Conservation (phyloP, 2,113 vertebrate genomes). For the Megalops atlanticus region DNA sequence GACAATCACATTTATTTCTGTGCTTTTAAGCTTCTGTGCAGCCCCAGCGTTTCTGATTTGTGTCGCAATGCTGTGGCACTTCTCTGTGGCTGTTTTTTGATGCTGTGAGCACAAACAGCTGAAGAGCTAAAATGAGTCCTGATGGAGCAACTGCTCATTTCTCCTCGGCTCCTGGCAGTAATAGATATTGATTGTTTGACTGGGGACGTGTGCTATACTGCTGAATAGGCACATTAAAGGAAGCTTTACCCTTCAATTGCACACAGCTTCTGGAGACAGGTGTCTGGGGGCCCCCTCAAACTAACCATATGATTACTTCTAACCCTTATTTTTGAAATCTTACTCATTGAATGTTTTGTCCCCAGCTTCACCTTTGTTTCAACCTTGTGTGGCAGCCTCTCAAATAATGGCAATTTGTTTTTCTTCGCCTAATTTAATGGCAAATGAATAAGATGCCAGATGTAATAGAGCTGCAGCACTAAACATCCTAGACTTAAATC, state of each 20-base stretch:
- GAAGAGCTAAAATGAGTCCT: constrained; percentile 34
- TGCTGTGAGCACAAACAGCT: constrained; percentile 33
- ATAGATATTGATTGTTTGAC: constrained; percentile 58
- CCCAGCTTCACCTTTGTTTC: neutral
- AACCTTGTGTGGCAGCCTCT: neutral
- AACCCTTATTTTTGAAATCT: neutral
- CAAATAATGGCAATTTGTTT: neutral
- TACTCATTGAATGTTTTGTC: neutral
- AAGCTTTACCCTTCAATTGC: constrained; percentile 2
- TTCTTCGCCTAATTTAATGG: neutral
- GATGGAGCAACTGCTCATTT: constrained; percentile 43
- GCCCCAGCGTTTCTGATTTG: constrained; percentile 8
- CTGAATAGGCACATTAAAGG: constrained; percentile 25
- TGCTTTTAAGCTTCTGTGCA: neutral
- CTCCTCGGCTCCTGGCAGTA: constrained; percentile 31
- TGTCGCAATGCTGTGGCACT: neutral
- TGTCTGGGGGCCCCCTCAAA: neutral
- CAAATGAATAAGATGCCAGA: neutral
- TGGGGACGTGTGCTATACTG: constrained; percentile 41
- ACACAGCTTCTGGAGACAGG: neutral
- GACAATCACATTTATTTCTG: neutral
- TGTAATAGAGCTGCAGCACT: neutral
- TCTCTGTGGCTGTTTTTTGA: constrained; percentile 7
- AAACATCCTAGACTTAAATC: neutral
- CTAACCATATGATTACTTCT: neutral